phyloP scores from a whole-genome alignment of 2,113 vertebrate species.

The Chloropsis hardwickii region DNA sequence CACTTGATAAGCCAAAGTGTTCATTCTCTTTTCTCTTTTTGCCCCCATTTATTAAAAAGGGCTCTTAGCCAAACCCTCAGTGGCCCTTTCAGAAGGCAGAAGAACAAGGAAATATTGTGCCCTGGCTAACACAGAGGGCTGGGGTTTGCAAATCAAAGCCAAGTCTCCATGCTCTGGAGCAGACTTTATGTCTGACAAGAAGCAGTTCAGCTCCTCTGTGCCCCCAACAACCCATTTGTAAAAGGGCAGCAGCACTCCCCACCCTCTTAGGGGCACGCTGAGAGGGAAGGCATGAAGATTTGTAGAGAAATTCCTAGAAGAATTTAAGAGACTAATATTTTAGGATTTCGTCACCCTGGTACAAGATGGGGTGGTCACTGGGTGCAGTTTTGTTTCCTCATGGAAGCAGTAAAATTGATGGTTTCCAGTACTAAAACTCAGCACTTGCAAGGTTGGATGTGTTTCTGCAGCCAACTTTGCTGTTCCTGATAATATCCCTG shows the following conservation, averaged over 20 bases:
- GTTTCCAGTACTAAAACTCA: neutral
- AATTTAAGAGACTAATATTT: neutral
- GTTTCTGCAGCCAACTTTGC: neutral
- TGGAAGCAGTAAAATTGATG: neutral
- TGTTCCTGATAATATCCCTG: neutral
- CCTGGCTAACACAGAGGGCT: neutral
- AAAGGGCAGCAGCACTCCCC: neutral
- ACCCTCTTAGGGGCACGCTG: neutral
- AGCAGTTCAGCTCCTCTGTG: neutral
- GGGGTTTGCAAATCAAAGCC: neutral
- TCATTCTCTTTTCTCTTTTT: neutral
- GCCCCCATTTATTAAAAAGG: conserved; percentile 1
- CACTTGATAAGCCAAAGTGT: conserved; percentile 24
- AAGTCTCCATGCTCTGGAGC: neutral
- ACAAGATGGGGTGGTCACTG: neutral
- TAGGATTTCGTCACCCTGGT: neutral
- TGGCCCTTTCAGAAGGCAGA: conserved; percentile 18
- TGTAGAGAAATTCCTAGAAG: neutral
- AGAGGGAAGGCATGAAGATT: neutral
- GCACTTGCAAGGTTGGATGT: neutral
- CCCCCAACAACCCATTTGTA: neutral
- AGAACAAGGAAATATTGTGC: conserved; percentile 40
- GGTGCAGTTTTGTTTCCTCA: neutral
- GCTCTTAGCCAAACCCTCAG: conserved; percentile 28
- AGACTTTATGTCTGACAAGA: neutral